phyloP scores from a whole-genome alignment of 1,140 invertebrate genomes.

The Belonocnema kinseyi region DNA sequence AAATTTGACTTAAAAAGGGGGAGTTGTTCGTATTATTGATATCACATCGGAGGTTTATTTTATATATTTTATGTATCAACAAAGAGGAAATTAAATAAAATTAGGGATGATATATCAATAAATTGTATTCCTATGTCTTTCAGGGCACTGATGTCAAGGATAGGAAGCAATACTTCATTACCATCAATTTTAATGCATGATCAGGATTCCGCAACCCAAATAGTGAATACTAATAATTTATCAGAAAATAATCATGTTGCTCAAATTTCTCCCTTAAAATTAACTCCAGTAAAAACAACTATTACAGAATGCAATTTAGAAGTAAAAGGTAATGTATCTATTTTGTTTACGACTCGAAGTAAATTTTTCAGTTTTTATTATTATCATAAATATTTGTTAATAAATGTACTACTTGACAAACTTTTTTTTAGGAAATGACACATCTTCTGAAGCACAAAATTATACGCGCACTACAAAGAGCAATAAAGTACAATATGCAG shows the following conservation, averaged over 20 bases:
- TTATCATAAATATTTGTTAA: not conserved
- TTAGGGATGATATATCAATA: no score
- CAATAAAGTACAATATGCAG: slow-evolving; percentile 59
- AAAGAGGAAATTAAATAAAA: no score
- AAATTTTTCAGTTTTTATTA: slow-evolving; percentile 35
- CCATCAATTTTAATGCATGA: slow-evolving; percentile 66
- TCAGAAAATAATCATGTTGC: slow-evolving; percentile 1
- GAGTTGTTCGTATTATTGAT: no score
- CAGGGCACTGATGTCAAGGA: slow-evolving; percentile 65
- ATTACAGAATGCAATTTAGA: slow-evolving; percentile 59
- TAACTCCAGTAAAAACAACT: slow-evolving; percentile 62
- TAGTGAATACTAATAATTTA: not conserved
- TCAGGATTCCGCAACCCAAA: slow-evolving; percentile 52
- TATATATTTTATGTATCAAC: no score
- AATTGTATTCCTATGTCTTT: no score
- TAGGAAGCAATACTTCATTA: slow-evolving; percentile 71
- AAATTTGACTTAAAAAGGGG: no score
- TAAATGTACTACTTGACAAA: slow-evolving; percentile 9
- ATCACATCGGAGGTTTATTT: no score
- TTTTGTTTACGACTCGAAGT: slow-evolving; percentile 17
- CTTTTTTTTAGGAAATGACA: slow-evolving; percentile 42
- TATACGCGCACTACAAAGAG: slow-evolving; percentile 50
- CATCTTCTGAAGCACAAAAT: slow-evolving; percentile 2
- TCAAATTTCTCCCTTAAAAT: slow-evolving; percentile 31
- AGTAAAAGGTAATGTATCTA: slow-evolving; percentile 60